A percentile compares a stretch with the other conserved stretches of the same genome.
phyloP scores from a whole-genome alignment of 2,888 invertebrate species.

The Pomacea canaliculata region DNA sequence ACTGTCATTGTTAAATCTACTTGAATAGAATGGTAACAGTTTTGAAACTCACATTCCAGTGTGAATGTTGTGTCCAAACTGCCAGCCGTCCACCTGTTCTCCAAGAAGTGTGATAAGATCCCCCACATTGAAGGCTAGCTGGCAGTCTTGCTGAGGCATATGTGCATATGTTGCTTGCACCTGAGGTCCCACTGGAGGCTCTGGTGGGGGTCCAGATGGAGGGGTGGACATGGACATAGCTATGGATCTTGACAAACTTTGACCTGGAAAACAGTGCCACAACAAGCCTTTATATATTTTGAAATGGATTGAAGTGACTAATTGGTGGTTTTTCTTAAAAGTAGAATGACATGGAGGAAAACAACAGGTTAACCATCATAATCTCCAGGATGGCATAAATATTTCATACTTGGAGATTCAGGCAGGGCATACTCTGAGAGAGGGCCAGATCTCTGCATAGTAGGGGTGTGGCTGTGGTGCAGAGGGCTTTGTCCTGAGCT shows the following conservation, averaged over 20 bases:
- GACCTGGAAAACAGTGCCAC: background rate
- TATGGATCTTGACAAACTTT: constrained; percentile 13
- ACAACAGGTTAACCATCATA: too few relatives aligned
- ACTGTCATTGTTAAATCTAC: too few relatives aligned
- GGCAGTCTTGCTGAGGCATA: constrained; percentile 88
- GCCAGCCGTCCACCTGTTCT: constrained; percentile 94
- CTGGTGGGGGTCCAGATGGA: constrained; percentile 71
- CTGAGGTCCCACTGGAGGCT: constrained; percentile 73
- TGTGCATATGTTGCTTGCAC: constrained; percentile 91
- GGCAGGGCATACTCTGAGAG: constrained; percentile 31
- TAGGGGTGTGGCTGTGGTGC: constrained; percentile 5
- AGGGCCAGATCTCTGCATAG: constrained; percentile 17
- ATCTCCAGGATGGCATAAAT: background rate
- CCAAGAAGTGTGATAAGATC: constrained; percentile 90
- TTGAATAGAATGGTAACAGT: background rate
- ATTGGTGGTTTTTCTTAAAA: background rate
- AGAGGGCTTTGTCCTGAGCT: constrained; percentile 18
- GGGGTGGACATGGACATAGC: constrained; percentile 33
- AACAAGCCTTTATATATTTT: background rate
- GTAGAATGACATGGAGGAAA: too few relatives aligned
- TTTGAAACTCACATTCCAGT: constrained; percentile 77
- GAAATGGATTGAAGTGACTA: background rate
- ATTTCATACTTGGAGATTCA: constrained; percentile 18
- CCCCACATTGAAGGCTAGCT: constrained; percentile 91
- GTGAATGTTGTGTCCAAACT: constrained; percentile 93